Evolutionary conservation across 2,888 invertebrate genomes (phyloP).

Genomic region (Rotaria magnacalcarata): DNA sequence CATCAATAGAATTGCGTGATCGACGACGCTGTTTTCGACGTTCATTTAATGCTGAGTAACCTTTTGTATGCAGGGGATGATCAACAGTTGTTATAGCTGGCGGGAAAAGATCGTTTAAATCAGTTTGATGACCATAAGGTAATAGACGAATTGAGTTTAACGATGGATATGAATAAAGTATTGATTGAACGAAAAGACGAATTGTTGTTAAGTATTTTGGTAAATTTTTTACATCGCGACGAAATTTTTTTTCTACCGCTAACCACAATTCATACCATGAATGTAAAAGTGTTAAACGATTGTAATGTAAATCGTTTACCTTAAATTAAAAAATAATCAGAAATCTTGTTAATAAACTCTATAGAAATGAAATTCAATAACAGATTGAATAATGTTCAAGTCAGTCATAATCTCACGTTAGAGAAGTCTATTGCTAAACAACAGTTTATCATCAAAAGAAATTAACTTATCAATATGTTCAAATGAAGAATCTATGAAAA

Average conservation of each 20-base stretch:
- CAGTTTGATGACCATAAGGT: neutral
- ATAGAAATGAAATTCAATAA: too few relatives aligned
- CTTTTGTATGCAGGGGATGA: constrained; percentile 8
- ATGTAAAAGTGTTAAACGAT: neutral
- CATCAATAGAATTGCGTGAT: neutral
- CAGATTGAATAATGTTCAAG: too few relatives aligned
- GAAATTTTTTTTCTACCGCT: neutral
- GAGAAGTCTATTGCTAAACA: too few relatives aligned
- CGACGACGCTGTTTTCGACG: constrained; percentile 32
- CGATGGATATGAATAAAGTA: constrained; percentile 6
- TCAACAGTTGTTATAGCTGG: neutral
- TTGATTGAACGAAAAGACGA: constrained; percentile 23
- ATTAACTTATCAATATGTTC: too few relatives aligned
- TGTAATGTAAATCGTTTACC: neutral
- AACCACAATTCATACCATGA: constrained; percentile 6
- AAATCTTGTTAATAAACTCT: too few relatives aligned
- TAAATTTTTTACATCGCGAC: neutral
- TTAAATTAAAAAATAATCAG: neutral
- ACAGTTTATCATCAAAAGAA: too few relatives aligned
- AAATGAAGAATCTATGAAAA: too few relatives aligned
- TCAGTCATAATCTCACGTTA: too few relatives aligned
- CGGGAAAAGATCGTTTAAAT: constrained; percentile 22
- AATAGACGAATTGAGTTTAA: neutral
- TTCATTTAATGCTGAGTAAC: constrained; percentile 20
- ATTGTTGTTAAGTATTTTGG: constrained; percentile 28